Evolutionary conservation across 1,140 invertebrate genomes (phyloP), one percentile per base, ranked within the genome.

Genomic region (Anastatus disparis): DNA sequence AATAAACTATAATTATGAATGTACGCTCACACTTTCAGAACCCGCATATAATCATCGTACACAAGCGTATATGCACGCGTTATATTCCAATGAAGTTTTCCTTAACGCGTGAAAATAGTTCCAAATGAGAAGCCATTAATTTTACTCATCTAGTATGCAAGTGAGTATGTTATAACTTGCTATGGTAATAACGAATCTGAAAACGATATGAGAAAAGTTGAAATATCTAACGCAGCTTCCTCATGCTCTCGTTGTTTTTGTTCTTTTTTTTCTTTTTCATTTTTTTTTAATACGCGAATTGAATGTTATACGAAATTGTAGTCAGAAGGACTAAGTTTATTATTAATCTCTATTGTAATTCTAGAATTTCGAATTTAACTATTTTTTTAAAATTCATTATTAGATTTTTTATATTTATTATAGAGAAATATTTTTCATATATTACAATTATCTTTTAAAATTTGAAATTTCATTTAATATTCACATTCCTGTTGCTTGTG

Each of bases 131-230:
- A 70, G 66, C 72, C 69, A 77, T 77, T 75, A 75, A 77, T 77
- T 77, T 75, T 75, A 77, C 76, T 74, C 73, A 77, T 75, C 74
- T 69, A 35, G 59, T 68, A 73, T n/a, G 4, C n/a, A 50, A 35
- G 17, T 20, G 50, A 70, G 70, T 68, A 62, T 52, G 64, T 66
- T 74, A 75, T 77, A 74, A 77, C 72, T 70, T 62, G 58, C 26
- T 66, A 53, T 52, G 62, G 72, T 74, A 72, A 75, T 74, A 75
- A 77, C 76, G 72, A 77, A 75, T 68, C 71, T 59, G 76, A n/a
- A 77, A 75, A 77, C 74, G 76, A 75, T 77, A 77, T 77, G 74
- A 77, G 74, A 77, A 77, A 77, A 77, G 76, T 77, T 75, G 71
- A 75, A 75, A 75, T 75, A 75, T 69, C 67, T 71, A 42, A 65